A percentile compares a stretch with the other conserved stretches of the same genome.
These are phyloP conservation scores for Mesocentrotus franciscanus DNA, from an alignment of 53 echinoderm and acorn worm genomes.

Conservation along the genomic window DNA sequence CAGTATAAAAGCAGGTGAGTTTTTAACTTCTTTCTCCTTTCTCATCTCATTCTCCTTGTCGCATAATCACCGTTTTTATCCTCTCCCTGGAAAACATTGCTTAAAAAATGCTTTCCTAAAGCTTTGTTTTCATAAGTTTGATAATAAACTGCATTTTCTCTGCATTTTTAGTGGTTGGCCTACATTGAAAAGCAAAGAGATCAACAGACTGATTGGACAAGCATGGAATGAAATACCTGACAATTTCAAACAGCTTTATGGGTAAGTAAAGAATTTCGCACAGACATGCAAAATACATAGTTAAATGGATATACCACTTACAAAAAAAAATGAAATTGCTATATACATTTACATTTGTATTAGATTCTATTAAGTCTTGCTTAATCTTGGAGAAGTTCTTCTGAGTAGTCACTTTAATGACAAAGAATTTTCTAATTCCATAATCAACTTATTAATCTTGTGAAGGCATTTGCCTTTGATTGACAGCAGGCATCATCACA, in stretches of 20 bases:
- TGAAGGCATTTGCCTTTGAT: no score
- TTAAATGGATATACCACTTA: no score
- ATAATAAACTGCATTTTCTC: neutral
- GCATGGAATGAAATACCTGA: conserved; percentile 86
- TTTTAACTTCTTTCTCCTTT: no score
- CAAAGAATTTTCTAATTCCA: no score
- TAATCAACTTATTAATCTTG: no score
- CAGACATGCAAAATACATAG: neutral
- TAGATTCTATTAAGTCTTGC: no score
- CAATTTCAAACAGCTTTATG: conserved; percentile 80
- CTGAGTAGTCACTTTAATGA: no score
- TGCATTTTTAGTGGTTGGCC: conserved; percentile 85
- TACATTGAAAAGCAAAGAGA: conserved; percentile 80
- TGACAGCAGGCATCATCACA: no score
- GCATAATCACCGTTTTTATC: neutral
- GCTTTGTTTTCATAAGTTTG: neutral
- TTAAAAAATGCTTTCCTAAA: neutral
- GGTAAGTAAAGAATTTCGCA: conserved; percentile 63
- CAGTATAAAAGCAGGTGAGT: no score
- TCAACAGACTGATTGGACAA: conserved; percentile 80
- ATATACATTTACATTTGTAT: no score
- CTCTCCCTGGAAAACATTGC: neutral
- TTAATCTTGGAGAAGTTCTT: no score
- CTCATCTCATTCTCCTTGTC: neutral
- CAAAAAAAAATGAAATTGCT: no score